Percentiles rank a stretch among this genome's conserved stretches.
These are phyloP conservation scores for Nephila pilipes DNA, from an alignment of 1,140 invertebrate species.

Conservation along the genomic window DNA sequence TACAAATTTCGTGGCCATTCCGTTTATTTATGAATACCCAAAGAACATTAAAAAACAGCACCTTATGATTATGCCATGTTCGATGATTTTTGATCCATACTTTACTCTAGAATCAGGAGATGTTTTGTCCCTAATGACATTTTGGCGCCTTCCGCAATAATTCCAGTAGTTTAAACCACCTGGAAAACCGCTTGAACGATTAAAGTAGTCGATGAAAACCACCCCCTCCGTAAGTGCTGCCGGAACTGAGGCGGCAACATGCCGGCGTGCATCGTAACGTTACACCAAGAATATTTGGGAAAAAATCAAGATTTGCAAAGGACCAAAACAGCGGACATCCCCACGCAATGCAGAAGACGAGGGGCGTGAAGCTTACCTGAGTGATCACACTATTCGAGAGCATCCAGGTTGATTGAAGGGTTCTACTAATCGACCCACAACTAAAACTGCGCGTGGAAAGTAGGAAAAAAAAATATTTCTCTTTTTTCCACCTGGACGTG, in stretches of 20 bases:
- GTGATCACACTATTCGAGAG: not conserved
- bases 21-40: too few relatives aligned
- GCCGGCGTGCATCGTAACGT: not conserved
- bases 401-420: not conserved
- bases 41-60: too few relatives aligned
- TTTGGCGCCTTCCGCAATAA: not conserved
- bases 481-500: not conserved
- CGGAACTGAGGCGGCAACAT: slow-evolving; percentile 7
- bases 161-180: not conserved
- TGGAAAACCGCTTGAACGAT: not conserved
- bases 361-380: not conserved
- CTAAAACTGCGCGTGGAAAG: not conserved
- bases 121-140: not conserved
- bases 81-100: too few relatives aligned
- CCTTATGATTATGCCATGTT: too few relatives aligned
- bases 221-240: not conserved
- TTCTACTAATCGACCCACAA: slow-evolving; percentile 19
- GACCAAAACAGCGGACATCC: not conserved
- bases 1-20: too few relatives aligned
- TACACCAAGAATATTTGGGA: not conserved
- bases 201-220: not conserved
- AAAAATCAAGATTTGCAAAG: slow-evolving; percentile 4
- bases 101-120: too few relatives aligned
- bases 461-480: not conserved
- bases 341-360: not conserved